These are phyloP conservation scores for Epizoanthus illoricatus DNA, from an alignment of 92 coral and sea anemone genomes.

Conservation along the genomic window DNA sequence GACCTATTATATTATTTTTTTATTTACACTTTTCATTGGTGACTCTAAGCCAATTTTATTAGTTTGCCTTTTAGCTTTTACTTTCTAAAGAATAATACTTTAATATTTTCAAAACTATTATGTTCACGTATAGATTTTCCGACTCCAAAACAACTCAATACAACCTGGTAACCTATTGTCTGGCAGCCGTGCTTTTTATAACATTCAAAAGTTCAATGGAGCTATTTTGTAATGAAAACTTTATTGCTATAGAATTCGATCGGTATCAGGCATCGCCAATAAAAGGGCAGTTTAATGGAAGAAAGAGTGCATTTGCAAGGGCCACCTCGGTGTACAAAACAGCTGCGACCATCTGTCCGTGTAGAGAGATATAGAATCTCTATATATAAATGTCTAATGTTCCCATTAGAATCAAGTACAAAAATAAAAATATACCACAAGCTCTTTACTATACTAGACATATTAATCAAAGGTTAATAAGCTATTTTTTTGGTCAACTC, in stretches of 20 bases:
- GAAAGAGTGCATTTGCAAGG: neutral
- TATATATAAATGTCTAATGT: slow-evolving; percentile 1
- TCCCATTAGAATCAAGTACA: slow-evolving; percentile 5
- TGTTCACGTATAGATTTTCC: slow-evolving; percentile 10
- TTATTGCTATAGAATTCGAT: slow-evolving; percentile 34
- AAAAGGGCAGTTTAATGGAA: neutral
- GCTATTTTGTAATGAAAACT: slow-evolving; percentile 26
- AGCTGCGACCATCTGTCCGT: slow-evolving; percentile 31
- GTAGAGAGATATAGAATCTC: neutral
- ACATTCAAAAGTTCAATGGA: neutral
- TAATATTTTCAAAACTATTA: slow-evolving; percentile 26
- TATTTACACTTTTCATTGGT: slow-evolving; percentile 20
- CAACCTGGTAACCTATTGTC: neutral
- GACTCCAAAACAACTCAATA: neutral
- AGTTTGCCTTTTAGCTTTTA: slow-evolving; percentile 8
- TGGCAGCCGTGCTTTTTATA: slow-evolving; percentile 9
- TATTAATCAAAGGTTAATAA: too few relatives aligned
- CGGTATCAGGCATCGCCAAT: neutral
- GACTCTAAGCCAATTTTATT: slow-evolving; percentile 8
- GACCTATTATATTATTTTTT: neutral
- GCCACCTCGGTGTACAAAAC: neutral
- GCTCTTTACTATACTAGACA: too few relatives aligned
- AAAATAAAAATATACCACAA: neutral
- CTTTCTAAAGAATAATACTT: neutral
- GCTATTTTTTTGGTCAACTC: too few relatives aligned